Base-by-base conservation (phyloP, 2,888 invertebrate species). In the Anagyrus pseudococci region DNA sequence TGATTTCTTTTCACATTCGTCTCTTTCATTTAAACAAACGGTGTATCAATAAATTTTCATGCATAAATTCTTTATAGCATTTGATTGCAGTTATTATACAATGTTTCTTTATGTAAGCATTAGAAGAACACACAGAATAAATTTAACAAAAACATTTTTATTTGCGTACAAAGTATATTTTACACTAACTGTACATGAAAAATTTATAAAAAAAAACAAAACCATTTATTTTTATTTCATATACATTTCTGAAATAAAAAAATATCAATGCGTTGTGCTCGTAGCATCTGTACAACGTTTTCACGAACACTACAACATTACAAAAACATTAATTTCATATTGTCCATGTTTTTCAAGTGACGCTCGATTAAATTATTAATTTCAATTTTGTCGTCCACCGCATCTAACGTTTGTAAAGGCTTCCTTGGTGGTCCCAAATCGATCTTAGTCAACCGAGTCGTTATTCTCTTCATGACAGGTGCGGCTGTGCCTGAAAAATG, bases 401-500 rank as follows among this genome's bases (percentile, higher is more conserved):
- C 46, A 2, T 59, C 50, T 23, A 46, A 52, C n/a, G 63, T 58
- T 10, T 54, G 58, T n/a, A 64, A 19, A 10, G 63, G 63, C 20
- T 46, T 58, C 2, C 63, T 54, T 15, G 58, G 25, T 4, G 62
- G 58, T 6, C 62, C 62, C 7, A 63, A 40, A 23, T 53, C 58
- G 15, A 63, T 33, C 13, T 49, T 49, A 17, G 50, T 58, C 13
- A 58, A 22, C 17, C 40, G 54, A 23, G 63, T 29, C 58, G 55
- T 58, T 13, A 58, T 54, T 1, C 58, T 58, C 46, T 64, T 64
- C 63, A 64, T 64, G 26, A 26, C 33, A n/a, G 58, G 43, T 4
- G 50, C 20, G 2, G 50, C 29, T n/a, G 44, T 25, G 22, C 63
- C 63, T 64, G 19, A 17, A 43, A 43, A 48, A 15, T 37, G 2